Base-by-base conservation (phyloP, 2,113 vertebrate genomes). In the Eurypyga helias region DNA sequence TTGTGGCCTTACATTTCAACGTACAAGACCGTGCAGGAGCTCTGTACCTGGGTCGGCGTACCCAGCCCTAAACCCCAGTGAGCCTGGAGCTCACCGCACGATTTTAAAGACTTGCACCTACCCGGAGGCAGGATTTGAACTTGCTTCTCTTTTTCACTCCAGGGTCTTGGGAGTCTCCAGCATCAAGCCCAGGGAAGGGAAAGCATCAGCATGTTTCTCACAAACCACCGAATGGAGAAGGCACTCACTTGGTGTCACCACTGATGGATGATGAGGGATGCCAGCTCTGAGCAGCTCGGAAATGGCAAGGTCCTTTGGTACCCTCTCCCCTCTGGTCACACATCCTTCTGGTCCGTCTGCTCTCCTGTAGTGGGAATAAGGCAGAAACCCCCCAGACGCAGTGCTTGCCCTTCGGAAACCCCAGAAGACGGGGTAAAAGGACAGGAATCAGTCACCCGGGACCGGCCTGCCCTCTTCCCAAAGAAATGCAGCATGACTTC, bases 401-500 rank as follows among this genome's bases (percentile, higher is more conserved):
- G 23, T 5, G 31, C 17, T 72, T n/a, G 31, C 49, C 67, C 67
- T 48, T 54, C 52, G 33, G 66, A 51, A 89, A 58, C 29, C 34
- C 26, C 61, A 3, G 52, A 48, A 43, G 83, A 92, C 1, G 17
- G 91, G 69, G 71, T 66, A 60, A 82, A 94, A 82, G 52, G 90
- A 92, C 76, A 54, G 80, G 43, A 91, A 54, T 41, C 0, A 3
- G 11, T 89, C 88, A 90, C 71, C 52, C 1, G 0, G 77, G 38
- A 13, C 11, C 38, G 80, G 77, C 69, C 83, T 73, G 65, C 77
- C 73, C 77, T 75, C 72, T 31, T 89, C 48, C 46, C 73, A 16
- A 4, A 96, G 92, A 95, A 97, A 94, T 57, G 77, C 65, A 89
- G 70, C 61, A 79, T 96, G 95, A 92, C 97, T 96, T 97, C 91